phyloP scores from a whole-genome alignment of 2,797 vertebrate genomes.

The Mormyrops attenuatus region DNA sequence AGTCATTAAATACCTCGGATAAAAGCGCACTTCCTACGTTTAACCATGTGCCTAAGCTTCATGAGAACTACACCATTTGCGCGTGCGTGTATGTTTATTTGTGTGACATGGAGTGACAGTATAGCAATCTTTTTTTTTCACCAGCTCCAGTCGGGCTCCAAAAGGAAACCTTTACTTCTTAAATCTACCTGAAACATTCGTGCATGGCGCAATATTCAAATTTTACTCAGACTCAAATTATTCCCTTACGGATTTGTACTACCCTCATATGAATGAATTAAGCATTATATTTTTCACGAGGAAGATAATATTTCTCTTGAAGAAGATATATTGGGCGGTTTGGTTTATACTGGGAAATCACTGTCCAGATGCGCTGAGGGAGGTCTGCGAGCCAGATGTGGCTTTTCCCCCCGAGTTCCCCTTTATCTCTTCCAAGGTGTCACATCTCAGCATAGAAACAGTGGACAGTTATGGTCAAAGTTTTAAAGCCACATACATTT shows the following conservation, averaged over 20 bases:
- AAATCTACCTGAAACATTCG: neutral
- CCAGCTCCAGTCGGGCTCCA: neutral
- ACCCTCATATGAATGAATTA: neutral
- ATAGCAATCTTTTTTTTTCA: slow-evolving; percentile 48
- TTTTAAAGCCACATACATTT: neutral
- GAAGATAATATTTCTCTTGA: slow-evolving; percentile 1
- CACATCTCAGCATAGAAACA: neutral
- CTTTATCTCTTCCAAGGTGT: slow-evolving; percentile 34
- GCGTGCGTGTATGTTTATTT: slow-evolving; percentile 25
- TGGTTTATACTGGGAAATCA: slow-evolving; percentile 56
- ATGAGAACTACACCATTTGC: slow-evolving; percentile 28
- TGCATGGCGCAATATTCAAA: neutral
- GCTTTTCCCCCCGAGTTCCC: slow-evolving; percentile 39
- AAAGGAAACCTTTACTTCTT: neutral
- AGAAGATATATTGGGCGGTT: slow-evolving; percentile 44
- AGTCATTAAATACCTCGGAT: slow-evolving; percentile 68
- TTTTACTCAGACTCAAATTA: neutral
- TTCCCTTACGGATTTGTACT: neutral
- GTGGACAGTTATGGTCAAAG: neutral
- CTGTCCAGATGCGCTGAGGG: slow-evolving; percentile 59
- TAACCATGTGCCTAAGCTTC: slow-evolving; percentile 44
- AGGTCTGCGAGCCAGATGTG: slow-evolving; percentile 73
- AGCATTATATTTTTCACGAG: neutral
- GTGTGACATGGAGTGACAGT: slow-evolving; percentile 16
- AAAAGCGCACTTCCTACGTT: slow-evolving; percentile 70